Base-by-base conservation (phyloP, 1,140 invertebrate genomes). In the roundworm (Caenorhabditis elegans) region DNA sequence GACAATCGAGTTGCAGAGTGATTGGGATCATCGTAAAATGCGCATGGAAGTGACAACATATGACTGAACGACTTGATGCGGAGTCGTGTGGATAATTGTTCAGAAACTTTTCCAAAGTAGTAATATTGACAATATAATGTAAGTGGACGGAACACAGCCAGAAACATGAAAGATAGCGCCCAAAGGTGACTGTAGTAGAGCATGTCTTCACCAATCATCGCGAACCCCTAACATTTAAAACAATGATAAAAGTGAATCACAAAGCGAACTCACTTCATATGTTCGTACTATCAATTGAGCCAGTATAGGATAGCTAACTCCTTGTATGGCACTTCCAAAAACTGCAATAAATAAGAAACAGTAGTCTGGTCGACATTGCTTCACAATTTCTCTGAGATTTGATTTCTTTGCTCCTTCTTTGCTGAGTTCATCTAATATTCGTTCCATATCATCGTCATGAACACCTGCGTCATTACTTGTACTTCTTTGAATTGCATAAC, bases 1-100 rank as follows among this genome's bases (percentile, higher is more conserved):
- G 89, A 88, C 34, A 92, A 81, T 47, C 90, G 90, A 34, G 92
- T 92, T 53, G 90, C 86, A 36, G 87, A 86, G 85, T 92, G 92
- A 15, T 88, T 87, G 0, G 89, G 86, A 51, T 91, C 86, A 87
- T 92, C 92, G 88, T 91, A 92, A 83, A 87, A 92, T 8, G 89
- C 78, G 65, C 92, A 91, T 49, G 92, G 91, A 88, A 90, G 22
- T 55, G 89, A 85, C n/a, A 92, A 46, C 85, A 92, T 90, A 31
- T 91, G 89, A 28, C 82, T 87, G 82, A 92, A 92, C 13, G 89
- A 85, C 39, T 86, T 78, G 5, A 89, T 31, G 75, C 92, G 84
- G 5, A 92, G 80, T 53, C 90, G 87, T 82, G 88, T 87, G 0
- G 92, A 92, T 15, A 92, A 80, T 39, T 82, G 60, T 86, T 92